Percentiles rank a stretch among this genome's conserved stretches.
Conservation (phyloP, 2,888 invertebrate genomes). For the Acheta domesticus region DNA sequence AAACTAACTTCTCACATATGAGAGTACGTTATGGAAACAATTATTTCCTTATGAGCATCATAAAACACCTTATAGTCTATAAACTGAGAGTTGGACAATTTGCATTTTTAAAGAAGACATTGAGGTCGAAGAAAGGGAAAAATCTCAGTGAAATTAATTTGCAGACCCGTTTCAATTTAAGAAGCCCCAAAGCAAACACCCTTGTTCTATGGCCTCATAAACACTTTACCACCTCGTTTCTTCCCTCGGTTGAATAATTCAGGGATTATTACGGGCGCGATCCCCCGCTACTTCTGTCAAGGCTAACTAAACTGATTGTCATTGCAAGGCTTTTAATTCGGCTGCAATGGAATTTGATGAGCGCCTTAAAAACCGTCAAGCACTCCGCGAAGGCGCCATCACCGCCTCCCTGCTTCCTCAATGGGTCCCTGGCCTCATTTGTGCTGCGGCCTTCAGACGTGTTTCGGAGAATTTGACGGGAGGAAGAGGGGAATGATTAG, state of each 20-base stretch:
- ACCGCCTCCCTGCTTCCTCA: not conserved
- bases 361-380: not conserved
- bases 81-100: not conserved
- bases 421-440: not conserved
- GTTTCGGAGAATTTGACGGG: not conserved
- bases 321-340: not conserved
- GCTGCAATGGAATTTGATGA: not conserved
- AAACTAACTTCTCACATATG: not conserved
- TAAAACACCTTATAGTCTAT: not conserved
- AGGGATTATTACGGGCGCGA: not conserved
- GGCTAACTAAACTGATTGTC: constrained; percentile 18
- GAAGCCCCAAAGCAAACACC: not conserved
- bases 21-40: not conserved
- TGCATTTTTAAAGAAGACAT: constrained; percentile 1
- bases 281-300: not conserved
- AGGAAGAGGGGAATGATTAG: not conserved
- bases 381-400: not conserved
- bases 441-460: not conserved
- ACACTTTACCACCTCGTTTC: constrained; percentile 18
- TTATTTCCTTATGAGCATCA: not conserved
- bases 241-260: not conserved
- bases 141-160: not conserved
- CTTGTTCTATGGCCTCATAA: not conserved
- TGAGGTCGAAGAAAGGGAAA: not conserved
- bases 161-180: not conserved